Evolutionary conservation across 2,797 vertebrate species (phyloP).

Genomic region (Oreochromis grahami): DNA sequence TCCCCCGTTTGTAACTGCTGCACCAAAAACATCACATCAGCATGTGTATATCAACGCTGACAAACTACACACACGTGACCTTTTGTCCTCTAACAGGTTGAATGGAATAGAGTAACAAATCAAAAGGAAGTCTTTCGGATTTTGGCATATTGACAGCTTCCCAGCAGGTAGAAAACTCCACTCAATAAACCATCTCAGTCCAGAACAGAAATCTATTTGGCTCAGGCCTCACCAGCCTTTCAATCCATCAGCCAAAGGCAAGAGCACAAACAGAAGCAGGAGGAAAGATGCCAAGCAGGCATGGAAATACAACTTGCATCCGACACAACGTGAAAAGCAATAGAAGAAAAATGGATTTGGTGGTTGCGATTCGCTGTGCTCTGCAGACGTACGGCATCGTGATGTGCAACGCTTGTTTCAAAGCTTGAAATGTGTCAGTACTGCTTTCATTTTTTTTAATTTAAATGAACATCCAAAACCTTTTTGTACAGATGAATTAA

Average conservation of each 20-base stretch:
- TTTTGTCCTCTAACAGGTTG: constrained; percentile 36
- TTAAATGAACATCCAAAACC: neutral
- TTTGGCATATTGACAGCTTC: constrained; percentile 58
- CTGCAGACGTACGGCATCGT: neutral
- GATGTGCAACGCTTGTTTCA: neutral
- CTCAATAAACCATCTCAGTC: constrained; percentile 51
- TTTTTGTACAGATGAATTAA: neutral
- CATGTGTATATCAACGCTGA: neutral
- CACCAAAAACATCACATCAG: neutral
- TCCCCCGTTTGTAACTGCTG: neutral
- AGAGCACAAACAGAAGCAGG: neutral
- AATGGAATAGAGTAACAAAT: constrained; percentile 39
- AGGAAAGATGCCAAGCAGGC: constrained; percentile 1
- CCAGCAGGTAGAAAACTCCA: constrained; percentile 48
- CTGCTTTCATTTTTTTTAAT: neutral
- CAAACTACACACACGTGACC: constrained; percentile 12
- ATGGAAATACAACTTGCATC: constrained; percentile 19
- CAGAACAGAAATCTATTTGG: constrained; percentile 52
- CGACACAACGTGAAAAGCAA: neutral
- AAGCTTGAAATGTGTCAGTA: neutral
- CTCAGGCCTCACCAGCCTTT: constrained; percentile 39
- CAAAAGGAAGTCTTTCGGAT: constrained; percentile 40
- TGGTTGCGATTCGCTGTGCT: neutral
- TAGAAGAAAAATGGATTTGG: neutral
- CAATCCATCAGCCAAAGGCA: constrained; percentile 35